Conservation (phyloP, 2,888 invertebrate species). For the Hedya salicella region DNA sequence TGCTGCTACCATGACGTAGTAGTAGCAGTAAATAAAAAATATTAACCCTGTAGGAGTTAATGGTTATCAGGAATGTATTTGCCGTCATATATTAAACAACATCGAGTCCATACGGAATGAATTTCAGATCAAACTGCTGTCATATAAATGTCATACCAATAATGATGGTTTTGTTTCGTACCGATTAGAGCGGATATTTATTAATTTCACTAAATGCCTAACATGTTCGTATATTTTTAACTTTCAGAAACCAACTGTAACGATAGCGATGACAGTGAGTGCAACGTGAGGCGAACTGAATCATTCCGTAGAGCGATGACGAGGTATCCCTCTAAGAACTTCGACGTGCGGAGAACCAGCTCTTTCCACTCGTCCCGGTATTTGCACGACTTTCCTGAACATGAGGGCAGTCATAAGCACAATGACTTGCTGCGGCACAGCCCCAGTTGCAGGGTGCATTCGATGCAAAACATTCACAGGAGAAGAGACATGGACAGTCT, state of each 20-base stretch:
- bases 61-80: too few species aligned
- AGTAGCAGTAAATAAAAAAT: too few species aligned
- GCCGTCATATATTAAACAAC: too few species aligned
- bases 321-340: slow-evolving; percentile 62
- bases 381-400: slow-evolving; percentile 63
- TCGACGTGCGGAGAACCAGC: slow-evolving; percentile 71
- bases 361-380: slow-evolving; percentile 77
- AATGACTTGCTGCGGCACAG: slow-evolving; percentile 61
- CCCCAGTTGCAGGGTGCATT: slow-evolving; percentile 71
- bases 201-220: too few species aligned
- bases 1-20: too few species aligned
- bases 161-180: too few species aligned
- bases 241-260: slow-evolving; percentile 76
- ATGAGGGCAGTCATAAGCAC: slow-evolving; percentile 56
- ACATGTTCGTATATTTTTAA: neutral
- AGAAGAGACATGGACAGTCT: slow-evolving; percentile 73
- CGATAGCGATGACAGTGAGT: slow-evolving; percentile 80
- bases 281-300: slow-evolving; percentile 73
- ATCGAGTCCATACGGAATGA: too few species aligned
- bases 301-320: slow-evolving; percentile 72
- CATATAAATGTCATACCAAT: too few species aligned
- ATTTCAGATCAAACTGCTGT: too few species aligned
- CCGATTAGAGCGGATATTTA: too few species aligned
- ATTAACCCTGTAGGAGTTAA: too few species aligned
- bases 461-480: slow-evolving; percentile 74